Evolutionary conservation across 2,888 invertebrate genomes (phyloP).

Genomic region (Microctonus aethiopoides): DNA sequence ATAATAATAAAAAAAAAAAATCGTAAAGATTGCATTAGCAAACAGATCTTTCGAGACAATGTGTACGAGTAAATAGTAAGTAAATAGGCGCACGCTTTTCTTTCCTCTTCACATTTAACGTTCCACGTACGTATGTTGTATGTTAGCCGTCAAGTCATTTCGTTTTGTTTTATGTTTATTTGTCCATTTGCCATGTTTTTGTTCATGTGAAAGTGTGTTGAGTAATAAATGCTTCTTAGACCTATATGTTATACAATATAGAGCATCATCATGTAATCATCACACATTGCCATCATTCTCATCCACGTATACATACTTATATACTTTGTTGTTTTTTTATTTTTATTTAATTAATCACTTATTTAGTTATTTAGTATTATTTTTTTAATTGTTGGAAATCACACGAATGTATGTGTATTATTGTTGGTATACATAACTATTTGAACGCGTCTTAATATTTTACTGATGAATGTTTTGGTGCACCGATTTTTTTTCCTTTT

Average conservation of each 20-base stretch:
- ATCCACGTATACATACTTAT: slow-evolving; percentile 27
- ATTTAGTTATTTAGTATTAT: not conserved
- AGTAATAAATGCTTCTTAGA: slow-evolving; percentile 22
- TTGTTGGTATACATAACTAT: not conserved
- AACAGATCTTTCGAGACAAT: slow-evolving; percentile 4
- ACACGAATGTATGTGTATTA: not conserved
- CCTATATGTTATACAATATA: slow-evolving; percentile 27
- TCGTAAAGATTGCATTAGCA: slow-evolving; percentile 8
- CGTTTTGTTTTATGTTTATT: slow-evolving; percentile 31
- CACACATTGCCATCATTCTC: slow-evolving; percentile 16
- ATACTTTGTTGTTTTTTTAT: slow-evolving; percentile 9
- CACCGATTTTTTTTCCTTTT: not conserved
- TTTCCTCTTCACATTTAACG: slow-evolving; percentile 10
- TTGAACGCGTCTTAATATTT: not conserved
- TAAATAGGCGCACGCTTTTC: slow-evolving; percentile 25
- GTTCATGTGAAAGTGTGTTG: slow-evolving; percentile 7
- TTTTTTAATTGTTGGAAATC: not conserved
- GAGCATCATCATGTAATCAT: slow-evolving; percentile 20
- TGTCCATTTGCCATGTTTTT: slow-evolving; percentile 1
- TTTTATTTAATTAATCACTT: slow-evolving; percentile 5
- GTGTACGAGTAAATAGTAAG: slow-evolving; percentile 24
- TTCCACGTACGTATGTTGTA: slow-evolving; percentile 39
- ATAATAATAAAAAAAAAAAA: not conserved
- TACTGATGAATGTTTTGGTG: not conserved
- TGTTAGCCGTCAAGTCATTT: slow-evolving; percentile 28